Evolutionary conservation across 2,888 invertebrate species (phyloP).

Genomic region (Mamestra brassicae): DNA sequence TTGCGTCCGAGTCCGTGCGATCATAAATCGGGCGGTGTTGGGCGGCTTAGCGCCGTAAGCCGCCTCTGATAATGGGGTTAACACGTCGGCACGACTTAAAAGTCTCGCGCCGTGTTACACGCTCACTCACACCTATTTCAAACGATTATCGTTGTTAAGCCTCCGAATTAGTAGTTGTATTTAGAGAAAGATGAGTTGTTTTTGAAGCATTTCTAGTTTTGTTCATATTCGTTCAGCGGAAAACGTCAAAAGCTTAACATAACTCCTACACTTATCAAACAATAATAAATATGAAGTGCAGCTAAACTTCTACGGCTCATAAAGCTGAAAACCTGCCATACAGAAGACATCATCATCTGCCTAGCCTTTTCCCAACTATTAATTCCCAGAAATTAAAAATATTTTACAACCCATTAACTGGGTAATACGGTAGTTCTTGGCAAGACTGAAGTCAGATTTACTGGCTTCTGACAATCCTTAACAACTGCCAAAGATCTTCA

Average conservation of each 20-base stretch:
- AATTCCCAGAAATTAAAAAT: too few relatives aligned
- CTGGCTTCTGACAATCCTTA: too few relatives aligned
- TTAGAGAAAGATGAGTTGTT: background rate
- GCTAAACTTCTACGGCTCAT: background rate
- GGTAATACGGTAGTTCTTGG: too few relatives aligned
- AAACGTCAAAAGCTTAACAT: background rate
- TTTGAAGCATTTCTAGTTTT: background rate
- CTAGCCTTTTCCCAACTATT: too few relatives aligned
- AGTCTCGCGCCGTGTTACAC: constrained; percentile 67
- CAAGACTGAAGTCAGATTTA: too few relatives aligned
- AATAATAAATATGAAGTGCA: background rate
- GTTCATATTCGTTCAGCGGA: background rate
- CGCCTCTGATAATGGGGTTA: constrained; percentile 87
- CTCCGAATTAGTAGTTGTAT: constrained; percentile 22
- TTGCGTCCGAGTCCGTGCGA: constrained; percentile 77
- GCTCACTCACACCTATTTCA: constrained; percentile 53
- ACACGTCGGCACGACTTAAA: constrained; percentile 85
- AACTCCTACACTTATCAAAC: too few relatives aligned
- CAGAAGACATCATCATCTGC: background rate
- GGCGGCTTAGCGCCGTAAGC: constrained; percentile 80
- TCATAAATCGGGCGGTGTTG: constrained; percentile 87
- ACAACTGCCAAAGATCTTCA: too few relatives aligned
- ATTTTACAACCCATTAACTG: too few relatives aligned
- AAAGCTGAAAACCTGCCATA: background rate
- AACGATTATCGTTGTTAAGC: constrained; percentile 48